phyloP scores from a whole-genome alignment of 2,797 vertebrate species.

The Gymnothorax javanicus region DNA sequence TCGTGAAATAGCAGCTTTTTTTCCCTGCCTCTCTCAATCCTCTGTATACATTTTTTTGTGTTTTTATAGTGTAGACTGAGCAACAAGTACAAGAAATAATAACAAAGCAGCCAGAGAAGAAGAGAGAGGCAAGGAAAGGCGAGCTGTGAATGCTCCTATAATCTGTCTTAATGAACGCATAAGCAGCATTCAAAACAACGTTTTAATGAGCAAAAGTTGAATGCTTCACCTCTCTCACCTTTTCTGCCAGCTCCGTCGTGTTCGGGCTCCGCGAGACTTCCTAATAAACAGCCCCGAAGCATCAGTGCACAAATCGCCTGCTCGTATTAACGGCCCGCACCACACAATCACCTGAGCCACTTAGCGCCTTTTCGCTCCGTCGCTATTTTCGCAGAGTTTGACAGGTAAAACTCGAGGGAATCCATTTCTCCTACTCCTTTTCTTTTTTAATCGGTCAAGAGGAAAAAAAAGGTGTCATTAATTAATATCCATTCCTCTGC shows the following conservation, averaged over 20 bases:
- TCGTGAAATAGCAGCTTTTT: background rate
- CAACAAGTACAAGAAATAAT: background rate
- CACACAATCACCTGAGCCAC: background rate
- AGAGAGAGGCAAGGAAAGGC: no score
- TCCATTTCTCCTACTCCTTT: no score
- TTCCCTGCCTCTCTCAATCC: background rate
- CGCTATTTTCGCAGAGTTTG: background rate
- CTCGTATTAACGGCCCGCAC: background rate
- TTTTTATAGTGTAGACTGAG: background rate
- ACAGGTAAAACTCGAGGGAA: background rate
- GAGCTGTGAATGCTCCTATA: background rate
- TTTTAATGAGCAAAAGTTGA: background rate
- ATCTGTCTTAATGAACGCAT: background rate
- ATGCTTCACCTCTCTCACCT: background rate
- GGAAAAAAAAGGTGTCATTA: background rate
- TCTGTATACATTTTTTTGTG: background rate
- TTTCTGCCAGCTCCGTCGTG: background rate
- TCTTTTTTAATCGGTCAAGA: background rate
- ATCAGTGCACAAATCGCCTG: background rate
- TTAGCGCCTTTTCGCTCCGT: background rate
- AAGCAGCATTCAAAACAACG: background rate
- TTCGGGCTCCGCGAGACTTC: background rate
- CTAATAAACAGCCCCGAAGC: background rate
- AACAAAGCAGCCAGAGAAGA: background rate
- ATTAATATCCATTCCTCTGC: conserved; percentile 19